Evolutionary conservation across 2,888 invertebrate species (phyloP).

Genomic region (Eilema griseolum): DNA sequence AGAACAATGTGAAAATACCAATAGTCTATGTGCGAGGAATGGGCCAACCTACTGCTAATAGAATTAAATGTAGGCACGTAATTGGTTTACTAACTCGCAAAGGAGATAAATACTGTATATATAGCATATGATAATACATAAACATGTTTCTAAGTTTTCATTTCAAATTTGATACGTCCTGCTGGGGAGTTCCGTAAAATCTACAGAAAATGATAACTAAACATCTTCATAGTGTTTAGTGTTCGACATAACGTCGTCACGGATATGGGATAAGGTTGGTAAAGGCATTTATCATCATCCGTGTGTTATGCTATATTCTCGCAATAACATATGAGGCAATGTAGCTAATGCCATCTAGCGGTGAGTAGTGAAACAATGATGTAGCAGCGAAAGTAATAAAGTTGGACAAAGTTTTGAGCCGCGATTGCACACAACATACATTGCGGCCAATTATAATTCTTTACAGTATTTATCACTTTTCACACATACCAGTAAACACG

Average conservation of each 20-base stretch:
- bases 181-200: neutral
- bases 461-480: conserved; percentile 35
- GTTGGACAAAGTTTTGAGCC: conserved; percentile 19
- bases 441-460: conserved; percentile 43
- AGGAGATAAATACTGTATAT: conserved; percentile 31
- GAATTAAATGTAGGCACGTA: conserved; percentile 72
- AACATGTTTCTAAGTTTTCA: conserved; percentile 16
- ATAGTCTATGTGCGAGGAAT: conserved; percentile 47
- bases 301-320: neutral
- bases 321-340: conserved; percentile 8
- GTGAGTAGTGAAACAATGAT: conserved; percentile 41
- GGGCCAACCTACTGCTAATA: conserved; percentile 64
- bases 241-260: neutral
- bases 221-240: neutral
- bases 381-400: conserved; percentile 28
- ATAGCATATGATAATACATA: conserved; percentile 34
- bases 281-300: neutral
- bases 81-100: conserved; percentile 70
- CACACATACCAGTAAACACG: conserved; percentile 32
- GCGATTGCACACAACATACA: conserved; percentile 29
- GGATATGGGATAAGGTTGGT: neutral
- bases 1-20: conserved; percentile 46
- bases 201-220: neutral
- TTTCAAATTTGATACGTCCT: neutral
- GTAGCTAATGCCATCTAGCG: conserved; percentile 50